A percentile compares a stretch with the other conserved stretches of the same genome.
Evolutionary conservation across 2,113 vertebrate genomes (phyloP).

Genomic region (Eclectus roratus): DNA sequence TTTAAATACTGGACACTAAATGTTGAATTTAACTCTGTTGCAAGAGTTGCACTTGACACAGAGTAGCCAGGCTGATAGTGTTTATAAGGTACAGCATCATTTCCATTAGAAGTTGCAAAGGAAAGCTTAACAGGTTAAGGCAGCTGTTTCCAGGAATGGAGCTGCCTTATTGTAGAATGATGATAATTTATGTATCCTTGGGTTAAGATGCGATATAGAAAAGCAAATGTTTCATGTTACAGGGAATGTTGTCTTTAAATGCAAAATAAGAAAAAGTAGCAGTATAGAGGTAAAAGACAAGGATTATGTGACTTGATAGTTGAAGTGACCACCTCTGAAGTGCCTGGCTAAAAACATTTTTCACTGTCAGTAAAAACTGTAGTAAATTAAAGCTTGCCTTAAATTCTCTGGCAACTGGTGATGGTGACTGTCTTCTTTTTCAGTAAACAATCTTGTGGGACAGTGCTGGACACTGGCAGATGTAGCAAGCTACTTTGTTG

Average conservation of each 20-base stretch:
- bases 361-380: neutral
- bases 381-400: neutral
- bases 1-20: neutral
- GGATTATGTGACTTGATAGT: neutral
- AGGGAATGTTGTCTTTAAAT: neutral
- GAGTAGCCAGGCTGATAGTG: neutral
- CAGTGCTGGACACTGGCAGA: neutral
- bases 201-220: neutral
- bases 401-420: neutral
- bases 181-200: neutral
- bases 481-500: neutral
- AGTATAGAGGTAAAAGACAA: neutral
- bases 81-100: neutral
- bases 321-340: neutral
- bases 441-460: neutral
- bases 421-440: neutral
- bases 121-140: neutral
- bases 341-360: neutral
- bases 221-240: neutral
- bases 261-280: neutral
- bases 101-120: neutral
- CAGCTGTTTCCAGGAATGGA: neutral
- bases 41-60: neutral
- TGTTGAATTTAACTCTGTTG: neutral
- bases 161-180: neutral